These are phyloP conservation scores for Trissolcus basalis DNA, from an alignment of 1,140 invertebrate genomes.

Conservation along the genomic window DNA sequence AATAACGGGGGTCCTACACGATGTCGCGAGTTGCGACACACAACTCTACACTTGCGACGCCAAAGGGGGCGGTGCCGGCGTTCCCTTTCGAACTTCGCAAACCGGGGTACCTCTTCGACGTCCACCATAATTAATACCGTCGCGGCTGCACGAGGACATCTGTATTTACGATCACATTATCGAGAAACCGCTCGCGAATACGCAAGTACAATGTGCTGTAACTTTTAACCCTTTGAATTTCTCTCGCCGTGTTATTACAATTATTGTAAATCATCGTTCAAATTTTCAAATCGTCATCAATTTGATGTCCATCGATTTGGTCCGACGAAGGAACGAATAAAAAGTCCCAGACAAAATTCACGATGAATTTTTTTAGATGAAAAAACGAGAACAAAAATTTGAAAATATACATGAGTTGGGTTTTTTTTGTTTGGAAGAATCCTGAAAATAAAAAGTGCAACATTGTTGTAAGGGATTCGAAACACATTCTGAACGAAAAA, in stretches of 20 bases:
- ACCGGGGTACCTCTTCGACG: slow-evolving; percentile 45
- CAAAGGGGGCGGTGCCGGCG: slow-evolving; percentile 51
- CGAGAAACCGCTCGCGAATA: slow-evolving; percentile 49
- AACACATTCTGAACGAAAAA: slow-evolving; percentile 43
- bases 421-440: slow-evolving; percentile 22
- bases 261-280: slow-evolving; percentile 36
- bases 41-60: slow-evolving; percentile 39
- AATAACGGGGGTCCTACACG: slow-evolving; percentile 44
- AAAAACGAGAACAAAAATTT: background rate
- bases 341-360: too few species aligned
- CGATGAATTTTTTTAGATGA: too few species aligned
- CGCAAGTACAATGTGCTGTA: slow-evolving; percentile 25
- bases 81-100: slow-evolving; percentile 44
- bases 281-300: slow-evolving; percentile 3
- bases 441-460: slow-evolving; percentile 43
- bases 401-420: background rate
- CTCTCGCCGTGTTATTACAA: slow-evolving; percentile 32
- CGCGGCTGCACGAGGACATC: slow-evolving; percentile 56
- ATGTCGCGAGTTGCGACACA: slow-evolving; percentile 45
- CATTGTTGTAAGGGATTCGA: slow-evolving; percentile 31
- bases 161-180: slow-evolving; percentile 61
- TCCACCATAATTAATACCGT: slow-evolving; percentile 59
- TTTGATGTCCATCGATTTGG: too few species aligned
- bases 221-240: slow-evolving; percentile 28
- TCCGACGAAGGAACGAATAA: too few species aligned